Base-by-base conservation (phyloP, 2,113 vertebrate species). In the Nothobranchius furzeri region DNA sequence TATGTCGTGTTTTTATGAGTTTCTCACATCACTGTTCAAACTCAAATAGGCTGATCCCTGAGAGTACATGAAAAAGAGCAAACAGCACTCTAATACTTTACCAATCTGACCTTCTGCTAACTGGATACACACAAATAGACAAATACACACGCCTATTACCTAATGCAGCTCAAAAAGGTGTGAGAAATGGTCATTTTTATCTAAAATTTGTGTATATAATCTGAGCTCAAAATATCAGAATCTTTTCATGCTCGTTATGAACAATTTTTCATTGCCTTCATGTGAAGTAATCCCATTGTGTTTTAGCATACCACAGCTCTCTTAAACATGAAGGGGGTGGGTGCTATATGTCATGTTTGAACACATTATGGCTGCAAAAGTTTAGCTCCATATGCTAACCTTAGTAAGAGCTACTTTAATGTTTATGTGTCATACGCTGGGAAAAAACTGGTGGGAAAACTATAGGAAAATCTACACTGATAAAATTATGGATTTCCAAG, bases 21-120 rank as follows among this genome's bases (percentile, higher is more conserved):
- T 83, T 82, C 73, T 84, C 85, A 86, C 84, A 85, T 90, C 91
- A 90, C 89, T 90, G 84, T 92, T 91, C 88, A 91, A 91, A 91
- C 88, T 84, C 70, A 79, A 87, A 85, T 70, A 79, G 73, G 79
- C 82, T 63, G 62, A 68, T 86, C 79, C 78, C 70, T 30, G 53
- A 65, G 71, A 71, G 84, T 82, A 83, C 70, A 72, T 80, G 74
- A 45, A 74, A 24, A 73, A 88, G 85, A 84, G 85, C 81, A 91
- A 92, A 92, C 87, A 91, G 40, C 6, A 43, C 64, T 78, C 78
- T 79, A 89, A 87, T 89, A 74, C 82, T 79, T 88, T 82, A 89
- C 88, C 51, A 36, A 66, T 72, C 51, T 84, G 87, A 87, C 86
- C 85, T 89, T 87, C 84, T 76, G 67, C 76, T 91, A 86, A 82